Percentiles rank a stretch among this genome's conserved stretches.
These are phyloP conservation scores for Agelas oroides DNA, from an alignment of 37 sponge, comb jelly and placozoan species.

Conservation along the genomic window DNA sequence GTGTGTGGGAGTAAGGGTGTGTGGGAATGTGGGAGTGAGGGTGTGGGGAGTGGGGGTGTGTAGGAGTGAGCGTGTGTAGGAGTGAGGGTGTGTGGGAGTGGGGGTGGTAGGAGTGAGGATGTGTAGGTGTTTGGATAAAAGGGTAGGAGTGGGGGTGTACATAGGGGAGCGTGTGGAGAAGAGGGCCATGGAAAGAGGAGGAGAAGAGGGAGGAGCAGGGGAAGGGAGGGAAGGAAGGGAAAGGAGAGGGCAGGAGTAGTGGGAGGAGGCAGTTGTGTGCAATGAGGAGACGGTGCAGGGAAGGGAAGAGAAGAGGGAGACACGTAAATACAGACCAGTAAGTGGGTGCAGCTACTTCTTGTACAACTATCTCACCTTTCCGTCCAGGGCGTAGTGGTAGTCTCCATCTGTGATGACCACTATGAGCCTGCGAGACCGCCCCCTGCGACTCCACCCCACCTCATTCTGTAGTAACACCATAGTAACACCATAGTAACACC, in stretches of 20 bases:
- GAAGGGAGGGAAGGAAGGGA: too few relatives aligned
- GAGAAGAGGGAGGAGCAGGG: neutral
- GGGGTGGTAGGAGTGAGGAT: neutral
- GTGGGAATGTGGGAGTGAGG: constrained; percentile 4
- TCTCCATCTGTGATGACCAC: constrained; percentile 81
- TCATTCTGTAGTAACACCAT: constrained; percentile 46
- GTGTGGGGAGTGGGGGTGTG: neutral
- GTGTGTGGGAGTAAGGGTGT: neutral
- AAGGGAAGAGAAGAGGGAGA: neutral
- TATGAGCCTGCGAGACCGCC: constrained; percentile 65
- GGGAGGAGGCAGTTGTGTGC: neutral
- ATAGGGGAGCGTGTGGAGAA: too few relatives aligned
- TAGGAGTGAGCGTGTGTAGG: too few relatives aligned
- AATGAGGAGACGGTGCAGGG: neutral
- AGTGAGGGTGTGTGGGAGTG: neutral
- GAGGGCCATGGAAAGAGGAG: too few relatives aligned
- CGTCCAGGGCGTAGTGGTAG: constrained; percentile 86
- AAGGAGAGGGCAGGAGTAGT: neutral
- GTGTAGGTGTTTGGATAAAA: too few relatives aligned
- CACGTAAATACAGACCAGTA: neutral
- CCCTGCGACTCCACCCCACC: constrained; percentile 72
- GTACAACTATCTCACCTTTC: constrained; percentile 38
- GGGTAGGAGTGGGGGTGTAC: neutral
- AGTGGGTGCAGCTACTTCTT: neutral
- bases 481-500: neutral